Conservation (phyloP, 2,888 invertebrate genomes). For the Eledona agricola region DNA sequence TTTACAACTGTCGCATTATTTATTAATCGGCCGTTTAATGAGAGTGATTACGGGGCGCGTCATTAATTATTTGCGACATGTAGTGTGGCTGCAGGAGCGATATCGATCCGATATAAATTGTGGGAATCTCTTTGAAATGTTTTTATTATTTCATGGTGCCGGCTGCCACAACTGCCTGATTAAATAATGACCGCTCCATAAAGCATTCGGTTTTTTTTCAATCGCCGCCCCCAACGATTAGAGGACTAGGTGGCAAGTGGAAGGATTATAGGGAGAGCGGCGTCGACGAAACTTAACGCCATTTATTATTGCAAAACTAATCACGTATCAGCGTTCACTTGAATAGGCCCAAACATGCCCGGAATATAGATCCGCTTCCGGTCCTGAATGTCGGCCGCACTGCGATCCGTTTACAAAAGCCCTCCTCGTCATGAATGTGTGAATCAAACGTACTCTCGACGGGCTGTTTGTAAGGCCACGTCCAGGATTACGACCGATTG, state of each 20-base stretch:
- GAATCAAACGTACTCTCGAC: slow-evolving; percentile 36
- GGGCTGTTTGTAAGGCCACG: slow-evolving; percentile 39
- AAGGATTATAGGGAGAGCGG: background rate
- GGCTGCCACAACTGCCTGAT: slow-evolving; percentile 7
- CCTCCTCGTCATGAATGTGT: slow-evolving; percentile 35
- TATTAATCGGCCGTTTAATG: slow-evolving; percentile 33
- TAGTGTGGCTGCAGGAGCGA: slow-evolving; percentile 31
- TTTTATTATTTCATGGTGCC: slow-evolving; percentile 19
- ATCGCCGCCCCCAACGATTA: background rate
- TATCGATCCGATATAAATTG: slow-evolving; percentile 20
- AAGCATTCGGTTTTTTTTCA: background rate
- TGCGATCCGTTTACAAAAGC: slow-evolving; percentile 40
- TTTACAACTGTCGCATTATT: slow-evolving; percentile 27
- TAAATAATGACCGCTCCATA: slow-evolving; percentile 19
- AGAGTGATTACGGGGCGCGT: slow-evolving; percentile 34
- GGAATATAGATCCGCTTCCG: slow-evolving; percentile 42
- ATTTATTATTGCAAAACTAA: slow-evolving; percentile 41
- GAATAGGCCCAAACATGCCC: slow-evolving; percentile 39
- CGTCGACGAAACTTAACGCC: slow-evolving; percentile 8
- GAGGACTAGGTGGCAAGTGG: slow-evolving; percentile 7
- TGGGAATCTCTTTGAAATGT: slow-evolving; percentile 19
- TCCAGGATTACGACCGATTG: slow-evolving; percentile 42
- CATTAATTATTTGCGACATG: slow-evolving; percentile 35
- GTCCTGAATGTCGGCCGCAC: slow-evolving; percentile 39
- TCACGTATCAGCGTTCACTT: slow-evolving; percentile 43